Evolutionary conservation across 2,888 invertebrate genomes (phyloP).

Genomic region (Rhopalosiphum nymphaeae): DNA sequence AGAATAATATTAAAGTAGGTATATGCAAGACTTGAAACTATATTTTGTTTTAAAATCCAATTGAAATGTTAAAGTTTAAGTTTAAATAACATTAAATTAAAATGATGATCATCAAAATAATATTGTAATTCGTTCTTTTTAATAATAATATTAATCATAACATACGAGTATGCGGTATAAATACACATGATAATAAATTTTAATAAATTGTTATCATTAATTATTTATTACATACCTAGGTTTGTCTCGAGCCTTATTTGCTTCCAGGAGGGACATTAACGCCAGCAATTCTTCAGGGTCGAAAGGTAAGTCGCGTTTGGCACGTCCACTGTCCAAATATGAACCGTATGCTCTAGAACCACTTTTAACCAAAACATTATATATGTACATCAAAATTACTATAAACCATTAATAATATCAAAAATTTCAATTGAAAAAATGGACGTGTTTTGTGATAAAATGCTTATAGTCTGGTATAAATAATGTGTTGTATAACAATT

Average conservation of each 20-base stretch:
- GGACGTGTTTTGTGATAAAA: background rate
- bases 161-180: background rate
- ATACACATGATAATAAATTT: background rate
- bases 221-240: constrained; percentile 65
- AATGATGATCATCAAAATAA: background rate
- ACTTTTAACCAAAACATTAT: background rate
- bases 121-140: background rate
- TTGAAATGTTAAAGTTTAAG: background rate
- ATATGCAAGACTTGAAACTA: background rate
- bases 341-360: constrained; percentile 59
- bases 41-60: background rate
- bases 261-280: constrained; percentile 70
- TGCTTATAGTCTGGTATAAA: background rate
- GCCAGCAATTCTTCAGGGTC: constrained; percentile 70
- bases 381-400: background rate
- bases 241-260: constrained; percentile 68
- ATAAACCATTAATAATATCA: background rate
- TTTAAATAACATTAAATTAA: background rate
- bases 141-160: background rate
- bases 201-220: background rate
- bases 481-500: background rate
- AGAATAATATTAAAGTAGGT: background rate
- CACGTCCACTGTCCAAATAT: constrained; percentile 62
- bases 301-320: constrained; percentile 70
- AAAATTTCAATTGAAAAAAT: background rate